These are phyloP conservation scores for Plodia interpunctella DNA, from an alignment of 1,140 invertebrate species.

Conservation along the genomic window DNA sequence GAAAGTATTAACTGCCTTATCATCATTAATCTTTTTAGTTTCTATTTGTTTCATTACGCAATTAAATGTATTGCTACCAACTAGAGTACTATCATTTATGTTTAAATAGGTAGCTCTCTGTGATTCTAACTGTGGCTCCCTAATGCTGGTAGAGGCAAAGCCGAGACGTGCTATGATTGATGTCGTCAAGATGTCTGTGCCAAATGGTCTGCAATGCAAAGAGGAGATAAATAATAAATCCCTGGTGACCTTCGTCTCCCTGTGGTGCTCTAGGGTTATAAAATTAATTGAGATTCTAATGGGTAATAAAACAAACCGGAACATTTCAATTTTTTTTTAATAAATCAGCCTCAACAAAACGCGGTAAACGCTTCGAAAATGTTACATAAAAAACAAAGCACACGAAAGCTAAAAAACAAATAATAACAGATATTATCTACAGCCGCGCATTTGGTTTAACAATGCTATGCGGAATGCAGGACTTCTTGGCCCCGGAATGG, in stretches of 20 bases:
- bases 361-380: conserved; percentile 43
- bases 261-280: too few species aligned
- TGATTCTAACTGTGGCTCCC: too few species aligned
- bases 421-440: conserved; percentile 59
- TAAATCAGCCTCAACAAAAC: conserved; percentile 70
- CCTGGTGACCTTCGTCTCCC: too few species aligned
- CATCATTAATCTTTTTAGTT: neutral
- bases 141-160: too few species aligned
- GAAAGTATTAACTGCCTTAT: conserved; percentile 7
- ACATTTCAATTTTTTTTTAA: conserved; percentile 48
- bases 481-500: neutral
- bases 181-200: too few species aligned
- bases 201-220: too few species aligned
- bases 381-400: conserved; percentile 63
- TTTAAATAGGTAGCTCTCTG: neutral
- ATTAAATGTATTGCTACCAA: neutral
- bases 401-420: conserved; percentile 62
- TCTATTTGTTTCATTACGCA: neutral
- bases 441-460: conserved; percentile 29
- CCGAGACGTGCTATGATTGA: too few species aligned
- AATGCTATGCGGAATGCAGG: conserved; percentile 33
- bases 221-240: too few species aligned
- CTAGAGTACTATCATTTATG: neutral
- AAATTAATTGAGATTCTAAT: too few species aligned
- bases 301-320: conserved; percentile 7